Base-by-base conservation (phyloP, 1,140 invertebrate genomes). In the Drosophila athabasca region DNA sequence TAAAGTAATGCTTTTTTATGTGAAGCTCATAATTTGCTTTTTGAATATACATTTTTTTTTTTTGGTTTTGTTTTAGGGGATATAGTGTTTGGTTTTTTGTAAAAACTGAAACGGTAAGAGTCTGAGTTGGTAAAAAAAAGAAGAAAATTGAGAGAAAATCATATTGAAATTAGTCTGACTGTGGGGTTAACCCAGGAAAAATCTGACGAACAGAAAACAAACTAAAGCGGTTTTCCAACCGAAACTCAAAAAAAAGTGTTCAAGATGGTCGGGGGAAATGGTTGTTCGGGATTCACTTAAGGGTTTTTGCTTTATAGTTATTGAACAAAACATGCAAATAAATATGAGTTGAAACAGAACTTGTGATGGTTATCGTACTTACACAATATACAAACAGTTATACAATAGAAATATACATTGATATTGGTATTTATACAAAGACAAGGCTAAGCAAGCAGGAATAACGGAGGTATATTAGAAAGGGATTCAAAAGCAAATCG, bases 311-410 rank as follows among this genome's bases (percentile, higher is more conserved):
- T 79, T 67, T 53, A 67, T 49, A 62, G 29, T 50, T 49, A 65
- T 71, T 31, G 41, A 44, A 59, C 24, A 75, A 70, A 79, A 76
- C 77, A 79, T 80, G 77, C 77, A 76, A 65, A 76, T 80, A 76
- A 62, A 65, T 65, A 76, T 79, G 59, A 76, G 65, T 70, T 69
- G 44, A 35, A 70, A 69, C 67, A 69, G 67, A 76, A 76, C 51
- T 76, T 59, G 72, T 76, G 72, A 76, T 61, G 57, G 55, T 44
- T 52, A 51, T 52, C 17, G 41, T 52, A 61, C 64, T 65, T 60
- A 60, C 53, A 39, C 35, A 39, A 39, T 13, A 72, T 65, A 72
- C 57, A 79, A 61, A 75, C 71, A 41, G 51, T 17, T 69, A 70
- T 35, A 49, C 35, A 39, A 39, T 19, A 19, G n/a, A n/a, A 35